These are phyloP conservation scores for Echiichthys vipera DNA, from an alignment of 2,797 vertebrate genomes.

Conservation along the genomic window DNA sequence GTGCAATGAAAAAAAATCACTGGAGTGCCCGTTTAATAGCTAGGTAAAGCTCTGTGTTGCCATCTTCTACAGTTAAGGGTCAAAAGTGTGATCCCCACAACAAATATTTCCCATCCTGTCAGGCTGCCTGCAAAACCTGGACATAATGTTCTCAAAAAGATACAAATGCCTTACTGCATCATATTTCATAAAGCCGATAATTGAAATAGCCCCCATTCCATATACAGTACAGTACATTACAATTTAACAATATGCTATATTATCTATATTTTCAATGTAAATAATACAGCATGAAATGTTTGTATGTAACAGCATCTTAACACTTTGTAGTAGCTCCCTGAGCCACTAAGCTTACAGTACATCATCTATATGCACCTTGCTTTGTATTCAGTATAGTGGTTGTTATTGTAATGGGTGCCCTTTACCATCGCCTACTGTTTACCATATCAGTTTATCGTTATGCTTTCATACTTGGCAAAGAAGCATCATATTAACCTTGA, in stretches of 20 bases:
- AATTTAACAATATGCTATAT: neutral
- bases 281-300: conserved; percentile 3
- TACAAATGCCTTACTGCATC: neutral
- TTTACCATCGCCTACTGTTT: neutral
- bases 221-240: conserved; percentile 4
- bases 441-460: neutral
- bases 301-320: neutral
- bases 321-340: neutral
- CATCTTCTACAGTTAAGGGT: neutral
- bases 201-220: neutral
- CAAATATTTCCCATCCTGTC: neutral
- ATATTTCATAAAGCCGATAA: neutral
- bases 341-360: neutral
- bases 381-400: neutral
- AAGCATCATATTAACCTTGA: neutral
- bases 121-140: neutral
- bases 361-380: neutral
- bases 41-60: neutral
- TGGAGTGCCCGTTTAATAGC: neutral
- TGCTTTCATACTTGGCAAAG: neutral
- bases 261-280: neutral
- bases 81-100: neutral
- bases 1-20: neutral
- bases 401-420: neutral
- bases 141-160: neutral